phyloP scores from a whole-genome alignment of 2,113 vertebrate species.

The Oenanthe oenanthe region DNA sequence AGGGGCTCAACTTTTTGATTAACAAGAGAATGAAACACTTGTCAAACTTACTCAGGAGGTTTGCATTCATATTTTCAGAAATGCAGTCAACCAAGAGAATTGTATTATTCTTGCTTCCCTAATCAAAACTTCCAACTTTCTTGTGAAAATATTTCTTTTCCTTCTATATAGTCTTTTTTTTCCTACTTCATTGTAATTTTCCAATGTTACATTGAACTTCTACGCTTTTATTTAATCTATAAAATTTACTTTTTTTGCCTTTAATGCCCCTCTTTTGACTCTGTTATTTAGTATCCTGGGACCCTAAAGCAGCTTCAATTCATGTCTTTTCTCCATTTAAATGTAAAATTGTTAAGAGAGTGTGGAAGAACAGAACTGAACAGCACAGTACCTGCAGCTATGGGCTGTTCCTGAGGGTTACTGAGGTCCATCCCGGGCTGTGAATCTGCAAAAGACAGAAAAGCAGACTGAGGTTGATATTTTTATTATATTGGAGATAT shows the following conservation, averaged over 20 bases:
- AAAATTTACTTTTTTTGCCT: neutral
- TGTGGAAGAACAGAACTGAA: neutral
- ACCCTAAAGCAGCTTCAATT: neutral
- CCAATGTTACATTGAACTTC: neutral
- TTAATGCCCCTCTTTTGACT: neutral
- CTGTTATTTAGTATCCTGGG: neutral
- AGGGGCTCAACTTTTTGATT: neutral
- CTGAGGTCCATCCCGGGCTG: constrained; percentile 71
- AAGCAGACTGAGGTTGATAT: neutral
- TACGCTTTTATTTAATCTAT: neutral
- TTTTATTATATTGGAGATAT: neutral
- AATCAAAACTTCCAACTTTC: neutral
- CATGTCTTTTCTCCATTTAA: neutral
- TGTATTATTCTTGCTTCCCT: constrained; percentile 17
- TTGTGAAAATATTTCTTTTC: neutral
- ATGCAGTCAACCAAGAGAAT: neutral
- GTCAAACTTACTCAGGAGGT: neutral
- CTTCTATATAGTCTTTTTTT: neutral
- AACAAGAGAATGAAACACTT: neutral
- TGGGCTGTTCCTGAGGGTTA: constrained; percentile 65
- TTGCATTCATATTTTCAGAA: constrained; percentile 9
- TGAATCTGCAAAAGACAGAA: constrained; percentile 68
- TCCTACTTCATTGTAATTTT: neutral
- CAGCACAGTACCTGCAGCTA: constrained; percentile 70
- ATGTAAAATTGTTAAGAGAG: neutral